Conservation (phyloP, 2,113 vertebrate genomes). For the Nerophis ophidion region DNA sequence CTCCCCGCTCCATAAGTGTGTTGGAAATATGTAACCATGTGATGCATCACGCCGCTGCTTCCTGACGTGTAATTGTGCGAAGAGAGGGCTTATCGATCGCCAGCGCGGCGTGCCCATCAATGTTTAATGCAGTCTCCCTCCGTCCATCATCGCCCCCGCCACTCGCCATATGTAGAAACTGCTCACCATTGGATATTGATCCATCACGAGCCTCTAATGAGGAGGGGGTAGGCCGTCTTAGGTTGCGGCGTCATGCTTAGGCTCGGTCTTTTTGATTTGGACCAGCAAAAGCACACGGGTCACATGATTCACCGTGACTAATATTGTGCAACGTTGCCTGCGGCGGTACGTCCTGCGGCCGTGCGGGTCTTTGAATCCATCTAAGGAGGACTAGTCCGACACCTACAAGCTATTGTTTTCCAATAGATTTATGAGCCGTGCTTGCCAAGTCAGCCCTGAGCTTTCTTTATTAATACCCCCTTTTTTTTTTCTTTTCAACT, state of each 20-base stretch:
- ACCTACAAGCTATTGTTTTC: constrained; percentile 52
- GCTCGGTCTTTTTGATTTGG: neutral
- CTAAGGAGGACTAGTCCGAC: constrained; percentile 22
- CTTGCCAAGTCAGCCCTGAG: constrained; percentile 44
- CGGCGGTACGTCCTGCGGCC: constrained; percentile 13
- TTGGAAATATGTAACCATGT: constrained; percentile 34
- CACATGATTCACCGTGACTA: constrained; percentile 25
- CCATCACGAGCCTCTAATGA: constrained; percentile 54
- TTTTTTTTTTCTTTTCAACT: constrained; percentile 5
- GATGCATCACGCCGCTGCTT: constrained; percentile 51
- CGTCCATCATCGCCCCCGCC: constrained; percentile 37
- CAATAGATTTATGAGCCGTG: constrained; percentile 45
- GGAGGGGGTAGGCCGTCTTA: constrained; percentile 42
- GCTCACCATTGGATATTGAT: constrained; percentile 65
- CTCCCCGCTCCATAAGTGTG: constrained; percentile 5
- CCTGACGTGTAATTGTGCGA: constrained; percentile 70
- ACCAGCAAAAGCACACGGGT: constrained; percentile 7
- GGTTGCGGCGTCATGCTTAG: constrained; percentile 5
- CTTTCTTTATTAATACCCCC: constrained; percentile 40
- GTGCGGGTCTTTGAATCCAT: constrained; percentile 35
- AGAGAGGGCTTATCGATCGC: constrained; percentile 66
- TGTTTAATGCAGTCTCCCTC: constrained; percentile 67
- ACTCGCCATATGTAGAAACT: constrained; percentile 49
- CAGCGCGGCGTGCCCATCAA: constrained; percentile 59
- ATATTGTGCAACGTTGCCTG: constrained; percentile 20